phyloP scores from a whole-genome alignment of 1,140 invertebrate species.

The Elymnias hypermnestra region DNA sequence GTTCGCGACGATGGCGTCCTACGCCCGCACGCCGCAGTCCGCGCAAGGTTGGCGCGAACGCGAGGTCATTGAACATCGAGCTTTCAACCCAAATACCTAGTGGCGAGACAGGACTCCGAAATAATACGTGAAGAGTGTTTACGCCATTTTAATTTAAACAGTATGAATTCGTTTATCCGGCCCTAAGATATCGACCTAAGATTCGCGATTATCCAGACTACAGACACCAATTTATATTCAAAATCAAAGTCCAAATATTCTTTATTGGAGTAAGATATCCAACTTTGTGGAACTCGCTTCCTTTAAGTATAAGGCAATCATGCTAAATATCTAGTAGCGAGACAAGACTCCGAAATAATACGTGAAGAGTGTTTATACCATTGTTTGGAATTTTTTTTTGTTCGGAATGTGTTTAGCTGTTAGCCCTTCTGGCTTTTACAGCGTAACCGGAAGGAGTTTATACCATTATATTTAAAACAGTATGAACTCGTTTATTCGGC shows the following conservation, averaged over 20 bases:
- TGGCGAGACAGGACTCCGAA: neutral
- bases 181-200: no score
- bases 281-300: conserved; percentile 54
- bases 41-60: conserved; percentile 51
- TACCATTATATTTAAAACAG: neutral
- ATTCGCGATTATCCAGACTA: no score
- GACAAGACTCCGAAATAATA: neutral
- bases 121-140: neutral
- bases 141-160: neutral
- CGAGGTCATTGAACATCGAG: conserved; percentile 58
- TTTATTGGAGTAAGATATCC: no score
- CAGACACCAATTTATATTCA: no score
- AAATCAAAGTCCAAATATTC: no score
- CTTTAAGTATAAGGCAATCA: conserved; percentile 47
- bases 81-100: conserved; percentile 26
- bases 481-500: no score
- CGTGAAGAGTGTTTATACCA: no score
- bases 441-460: no score
- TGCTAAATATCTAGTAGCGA: conserved; percentile 17
- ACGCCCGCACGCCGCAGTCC: neutral
- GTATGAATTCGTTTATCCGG: no score
- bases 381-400: no score
- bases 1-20: conserved; percentile 6
- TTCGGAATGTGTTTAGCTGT: no score
- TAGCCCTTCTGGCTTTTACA: no score